Evolutionary conservation across 2,113 vertebrate genomes (phyloP), one percentile per base, ranked within the genome.

Genomic region (Phyllostomus discolor): DNA sequence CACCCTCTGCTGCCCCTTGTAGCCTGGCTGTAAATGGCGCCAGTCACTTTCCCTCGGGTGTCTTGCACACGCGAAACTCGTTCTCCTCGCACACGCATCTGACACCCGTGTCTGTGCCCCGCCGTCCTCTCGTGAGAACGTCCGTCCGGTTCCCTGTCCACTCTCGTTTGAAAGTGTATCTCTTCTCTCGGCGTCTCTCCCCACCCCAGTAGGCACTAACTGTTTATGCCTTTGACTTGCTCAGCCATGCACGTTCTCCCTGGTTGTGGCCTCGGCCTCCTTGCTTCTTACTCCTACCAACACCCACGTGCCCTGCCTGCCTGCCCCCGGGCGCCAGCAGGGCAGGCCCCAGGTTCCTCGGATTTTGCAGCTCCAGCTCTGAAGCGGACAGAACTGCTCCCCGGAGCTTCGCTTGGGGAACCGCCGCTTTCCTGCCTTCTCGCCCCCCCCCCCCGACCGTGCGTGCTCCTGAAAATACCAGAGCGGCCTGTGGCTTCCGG

Each of bases 231-330:
- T 79, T 28, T 38, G 24, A 76, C 46, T 62, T 59, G 7, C 70
- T 50, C 0, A 0, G 31, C 7, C 20, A 2, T 17, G 20, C 20
- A 0, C 2, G 9, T 54, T 26, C 10, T 31, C 66, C 19, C 7
- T 62, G 12, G 6, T 14, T 10, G 7, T 0, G 1, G 38, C 7
- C 10, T 20, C 16, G 10, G 10, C 33, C 76, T 52, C 89, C 3
- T 35, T 15, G 3, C 22, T 9, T 10, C 59, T 22, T 4, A n/a
- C 10, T 84, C 16, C 2, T 0, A 0, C 2, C 10, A 19, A 1
- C 69, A 5, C 43, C 9, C 2, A 4, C 17, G 1, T 0, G 43
- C 31, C 10, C 35, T 19, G 38, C 38, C 38, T 19, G 10, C 7
- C 20, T 8, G 50, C 3, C 46, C 17, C 50, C 2, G 28, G n/a